Base-by-base conservation (phyloP, 2,888 invertebrate species). In the Cotesia congregata region DNA sequence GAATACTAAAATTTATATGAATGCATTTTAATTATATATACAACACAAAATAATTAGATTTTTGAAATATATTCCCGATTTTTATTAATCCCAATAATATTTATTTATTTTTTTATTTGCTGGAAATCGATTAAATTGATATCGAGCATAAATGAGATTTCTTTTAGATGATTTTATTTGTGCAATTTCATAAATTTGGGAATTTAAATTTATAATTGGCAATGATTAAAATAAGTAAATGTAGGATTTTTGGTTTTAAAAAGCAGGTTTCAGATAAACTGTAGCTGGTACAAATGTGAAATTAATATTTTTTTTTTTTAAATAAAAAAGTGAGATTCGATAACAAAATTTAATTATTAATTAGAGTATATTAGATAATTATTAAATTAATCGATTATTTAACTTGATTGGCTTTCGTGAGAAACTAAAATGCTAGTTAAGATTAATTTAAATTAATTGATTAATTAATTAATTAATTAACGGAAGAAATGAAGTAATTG, bases 1-100 rank as follows among this genome's bases (percentile, higher is more conserved):
- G n/a, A 59, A 50, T 12, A 38, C 17, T 30, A 70, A 50, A 50
- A 50, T 50, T 50, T 68, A 70, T 59, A 70, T 30, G 30, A 70
- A 70, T 41, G 30, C 50, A 70, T 70, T 70, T 30, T 30, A n/a
- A 20, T 70, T 70, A 59, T 70, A 60, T 20, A 59, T 70, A 41
- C 15, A 67, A 67, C 17, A 50, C 17, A 15, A 38, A 60, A 20
- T 15, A 60, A 60, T 70, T 70, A 59, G 38, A 59, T 20, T 40
- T 50, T 69, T 50, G n/a, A 9, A 17, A 9, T 7, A 5, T 68
- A 39, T 39, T 12, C 41, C 41, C 41, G 3, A 40, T 68, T 20
- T 41, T 41, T 12, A 30, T 30, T 30, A 30, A 30, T 9, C 30
- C 59, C 5, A 50, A 12, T 70, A 38, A 59, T 70, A 59, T 60